Evolutionary conservation across 2,797 vertebrate genomes (phyloP), one percentile per base, ranked within the genome.

Genomic region (Brachymystax lenok): DNA sequence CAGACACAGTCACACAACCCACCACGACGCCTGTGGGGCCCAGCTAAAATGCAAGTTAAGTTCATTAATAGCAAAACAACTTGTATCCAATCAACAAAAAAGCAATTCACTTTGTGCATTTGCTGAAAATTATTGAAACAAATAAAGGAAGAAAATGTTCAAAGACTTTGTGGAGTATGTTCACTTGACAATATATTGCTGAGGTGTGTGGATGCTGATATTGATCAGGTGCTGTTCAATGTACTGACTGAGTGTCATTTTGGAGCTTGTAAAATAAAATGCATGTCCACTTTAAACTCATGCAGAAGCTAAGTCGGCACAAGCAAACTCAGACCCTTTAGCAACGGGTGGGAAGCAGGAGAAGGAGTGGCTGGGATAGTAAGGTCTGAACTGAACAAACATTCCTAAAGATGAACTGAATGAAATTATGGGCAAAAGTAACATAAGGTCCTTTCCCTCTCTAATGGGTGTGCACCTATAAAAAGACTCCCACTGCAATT

Each of bases 41-140:
- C 90, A 95, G 94, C 94, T 95, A 95, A 94, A 96, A 95, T 94
- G 94, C 93, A 96, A 95, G 94, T 95, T 94, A 95, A 95, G 94
- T 94, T 92, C 91, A 95, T 96, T 95, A 95, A 95, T 94, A 94
- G 92, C 94, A 93, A 95, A 94, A 94, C 93, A 94, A 92, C 92
- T 94, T 93, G 93, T 94, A 94, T 94, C 94, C 94, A 93, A 94
- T 94, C 93, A 94, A 90, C 46, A 95, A 92, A 90, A 82, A 93
- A 94, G 88, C 92, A 94, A 94, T 91, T 89, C 87, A 93, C 80
- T 93, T 76, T 73, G 63, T 72, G 24, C 14, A 75, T 67, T 78
- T 40, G 24, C 63, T 19, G 56, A 30, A 66, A 14, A 30, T 28
- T 27, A 12, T 24, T 64, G 61, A 79, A 56, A 74, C 40, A 64